Evolutionary conservation across 30 jellyfish, hydroid and myxozoan genomes (phyloP), one percentile per base, ranked within the genome.

Genomic region (Rhopilema esculentum): DNA sequence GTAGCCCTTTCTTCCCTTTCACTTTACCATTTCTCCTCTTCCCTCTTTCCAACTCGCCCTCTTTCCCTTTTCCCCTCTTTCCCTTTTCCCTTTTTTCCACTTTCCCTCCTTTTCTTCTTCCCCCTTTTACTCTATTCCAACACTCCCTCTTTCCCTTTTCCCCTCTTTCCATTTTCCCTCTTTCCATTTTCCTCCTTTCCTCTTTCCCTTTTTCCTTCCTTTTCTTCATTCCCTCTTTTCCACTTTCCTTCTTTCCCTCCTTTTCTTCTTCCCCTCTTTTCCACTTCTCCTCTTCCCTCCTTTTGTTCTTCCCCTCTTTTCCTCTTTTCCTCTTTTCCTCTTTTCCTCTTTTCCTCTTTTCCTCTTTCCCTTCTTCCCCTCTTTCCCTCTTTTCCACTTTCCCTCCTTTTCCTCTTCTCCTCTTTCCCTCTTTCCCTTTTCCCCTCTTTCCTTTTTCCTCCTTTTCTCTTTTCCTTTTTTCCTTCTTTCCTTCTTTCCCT

Each of bases 101-200:
- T n/a, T n/a, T n/a, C n/a, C n/a, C n/a, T n/a, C n/a, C n/a, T n/a
- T n/a, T n/a, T n/a, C n/a, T n/a, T n/a, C n/a, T n/a, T n/a, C n/a
- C n/a, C n/a, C n/a, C n/a, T n/a, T n/a, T n/a, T n/a, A n/a, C n/a
- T n/a, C n/a, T n/a, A n/a, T n/a, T n/a, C n/a, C n/a, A n/a, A n/a
- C n/a, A n/a, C n/a, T n/a, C n/a, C n/a, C n/a, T n/a, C n/a, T n/a
- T n/a, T n/a, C n/a, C n/a, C n/a, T n/a, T n/a, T n/a, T n/a, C n/a
- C n/a, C n/a, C n/a, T n/a, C n/a, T n/a, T n/a, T n/a, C 81, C 81
- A 30, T 70, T 70, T 12, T 64, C 1, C 1, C 27, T 29, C 15
- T 27, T 28, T 1, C 81, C 81, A n/a, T 70, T 70, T 30, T 30
- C 26, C n/a, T 7, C 16, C 48, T 68, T 68, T 68, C n/a, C 79